Conservation (phyloP, 2,113 vertebrate species). For the Vanacampus margaritifer region DNA sequence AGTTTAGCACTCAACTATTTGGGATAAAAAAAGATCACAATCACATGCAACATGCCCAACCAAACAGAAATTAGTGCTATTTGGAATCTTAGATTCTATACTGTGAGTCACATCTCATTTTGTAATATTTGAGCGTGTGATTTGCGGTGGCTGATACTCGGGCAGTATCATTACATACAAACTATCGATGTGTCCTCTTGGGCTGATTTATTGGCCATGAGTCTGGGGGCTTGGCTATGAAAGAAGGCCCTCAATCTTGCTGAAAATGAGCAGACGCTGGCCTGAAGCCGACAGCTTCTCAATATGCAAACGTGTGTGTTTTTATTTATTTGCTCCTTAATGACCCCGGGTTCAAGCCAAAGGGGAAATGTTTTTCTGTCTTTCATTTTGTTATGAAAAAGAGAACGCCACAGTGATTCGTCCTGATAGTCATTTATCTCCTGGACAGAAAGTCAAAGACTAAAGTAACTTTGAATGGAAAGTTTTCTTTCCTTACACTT, state of each 20-base stretch:
- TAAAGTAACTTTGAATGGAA: slow-evolving; percentile 50
- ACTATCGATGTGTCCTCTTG: slow-evolving; percentile 66
- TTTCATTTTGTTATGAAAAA: slow-evolving; percentile 5
- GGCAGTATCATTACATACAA: slow-evolving; percentile 75
- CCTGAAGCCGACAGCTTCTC: slow-evolving; percentile 66
- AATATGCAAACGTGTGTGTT: slow-evolving; percentile 68
- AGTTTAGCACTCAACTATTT: too few species aligned
- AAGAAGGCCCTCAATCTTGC: slow-evolving; percentile 72
- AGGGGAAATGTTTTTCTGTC: slow-evolving; percentile 22
- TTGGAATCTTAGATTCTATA: too few species aligned
- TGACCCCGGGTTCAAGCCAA: slow-evolving; percentile 59
- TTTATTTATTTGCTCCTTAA: slow-evolving; percentile 72
- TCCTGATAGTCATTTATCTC: slow-evolving; percentile 60
- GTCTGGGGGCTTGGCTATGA: slow-evolving; percentile 42
- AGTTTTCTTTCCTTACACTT: slow-evolving; percentile 38
- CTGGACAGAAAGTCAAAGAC: slow-evolving; percentile 50
- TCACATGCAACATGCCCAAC: too few species aligned
- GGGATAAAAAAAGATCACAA: too few species aligned
- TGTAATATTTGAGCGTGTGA: slow-evolving; percentile 7
- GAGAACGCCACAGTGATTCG: slow-evolving; percentile 38
- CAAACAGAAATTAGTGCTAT: too few species aligned
- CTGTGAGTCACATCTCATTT: slow-evolving; percentile 10
- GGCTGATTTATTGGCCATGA: slow-evolving; percentile 65
- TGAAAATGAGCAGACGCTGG: slow-evolving; percentile 49
- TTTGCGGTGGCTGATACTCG: slow-evolving; percentile 43